phyloP scores from a whole-genome alignment of 2,113 vertebrate species.

The Dromaius novaehollandiae region DNA sequence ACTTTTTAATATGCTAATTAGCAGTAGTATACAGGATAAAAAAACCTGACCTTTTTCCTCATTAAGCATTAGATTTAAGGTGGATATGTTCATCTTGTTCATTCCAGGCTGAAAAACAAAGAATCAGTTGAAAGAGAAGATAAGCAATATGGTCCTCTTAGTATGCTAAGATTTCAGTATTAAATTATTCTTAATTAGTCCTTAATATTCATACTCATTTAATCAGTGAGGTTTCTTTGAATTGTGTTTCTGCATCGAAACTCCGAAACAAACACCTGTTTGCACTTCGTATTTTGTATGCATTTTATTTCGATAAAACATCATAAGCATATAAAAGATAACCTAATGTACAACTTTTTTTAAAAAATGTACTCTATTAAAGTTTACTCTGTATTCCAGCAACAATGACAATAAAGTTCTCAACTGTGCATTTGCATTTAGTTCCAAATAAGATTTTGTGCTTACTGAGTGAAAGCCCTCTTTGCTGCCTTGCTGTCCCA shows the following conservation, averaged over 20 bases:
- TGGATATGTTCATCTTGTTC: constrained; percentile 45
- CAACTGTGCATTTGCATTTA: accelerated
- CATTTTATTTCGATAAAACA: neutral
- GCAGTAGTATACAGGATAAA: neutral
- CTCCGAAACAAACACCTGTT: neutral
- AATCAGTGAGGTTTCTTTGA: neutral
- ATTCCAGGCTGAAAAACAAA: constrained; percentile 54
- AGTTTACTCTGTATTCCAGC: neutral
- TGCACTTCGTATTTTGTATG: neutral
- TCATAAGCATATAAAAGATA: neutral
- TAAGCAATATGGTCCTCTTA: neutral
- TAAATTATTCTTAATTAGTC: neutral
- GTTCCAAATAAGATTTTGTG: neutral
- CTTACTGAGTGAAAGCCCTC: neutral
- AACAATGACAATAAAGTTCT: neutral
- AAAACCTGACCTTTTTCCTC: constrained; percentile 63
- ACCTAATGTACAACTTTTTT: accelerated
- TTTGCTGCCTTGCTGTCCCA: neutral
- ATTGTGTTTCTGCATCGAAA: neutral
- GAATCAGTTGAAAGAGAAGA: neutral
- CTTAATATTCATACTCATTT: neutral
- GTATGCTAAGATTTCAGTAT: neutral
- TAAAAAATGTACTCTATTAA: too few relatives aligned
- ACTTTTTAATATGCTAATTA: neutral
- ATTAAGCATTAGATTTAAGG: constrained; percentile 26